Evolutionary conservation across 2,888 invertebrate species (phyloP).

Genomic region (Lagria hirta): DNA sequence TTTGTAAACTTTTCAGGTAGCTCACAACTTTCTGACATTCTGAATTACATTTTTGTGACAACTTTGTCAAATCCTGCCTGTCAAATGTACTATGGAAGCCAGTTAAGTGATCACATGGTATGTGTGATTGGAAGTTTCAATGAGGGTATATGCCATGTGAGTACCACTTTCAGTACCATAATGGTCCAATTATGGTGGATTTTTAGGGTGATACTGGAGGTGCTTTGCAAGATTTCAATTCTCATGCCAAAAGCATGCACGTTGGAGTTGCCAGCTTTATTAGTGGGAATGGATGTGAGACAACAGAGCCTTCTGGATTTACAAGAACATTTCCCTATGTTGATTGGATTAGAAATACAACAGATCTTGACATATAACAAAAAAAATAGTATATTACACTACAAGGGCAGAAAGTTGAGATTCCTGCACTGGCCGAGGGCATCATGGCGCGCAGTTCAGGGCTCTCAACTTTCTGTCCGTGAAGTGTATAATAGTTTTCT

Average conservation of each 20-base stretch:
- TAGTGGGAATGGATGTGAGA: conserved; percentile 7
- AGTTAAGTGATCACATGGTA: conserved; percentile 10
- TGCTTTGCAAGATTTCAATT: not conserved
- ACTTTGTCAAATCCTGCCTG: conserved; percentile 5
- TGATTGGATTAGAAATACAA: conserved; percentile 5
- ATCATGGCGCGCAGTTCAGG: too few relatives aligned
- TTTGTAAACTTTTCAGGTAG: conserved; percentile 2
- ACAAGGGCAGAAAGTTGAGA: too few relatives aligned
- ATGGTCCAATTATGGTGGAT: conserved; percentile 1
- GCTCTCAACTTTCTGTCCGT: too few relatives aligned
- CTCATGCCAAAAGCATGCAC: not conserved
- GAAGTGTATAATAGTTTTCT: too few relatives aligned
- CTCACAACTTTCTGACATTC: not conserved
- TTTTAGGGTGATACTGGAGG: conserved; percentile 10
- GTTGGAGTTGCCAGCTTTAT: conserved; percentile 5
- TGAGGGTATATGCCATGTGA: conserved; percentile 6
- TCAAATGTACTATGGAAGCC: conserved; percentile 4
- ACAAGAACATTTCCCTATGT: conserved; percentile 7
- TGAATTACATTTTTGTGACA: not conserved
- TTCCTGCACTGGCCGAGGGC: too few relatives aligned
- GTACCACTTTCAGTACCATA: not conserved
- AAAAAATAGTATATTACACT: too few relatives aligned
- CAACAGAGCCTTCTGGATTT: conserved; percentile 12
- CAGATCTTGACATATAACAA: too few relatives aligned
- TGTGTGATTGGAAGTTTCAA: conserved; percentile 10